Conservation (phyloP, 1,140 invertebrate species). For the Brachionus plicatilis region DNA sequence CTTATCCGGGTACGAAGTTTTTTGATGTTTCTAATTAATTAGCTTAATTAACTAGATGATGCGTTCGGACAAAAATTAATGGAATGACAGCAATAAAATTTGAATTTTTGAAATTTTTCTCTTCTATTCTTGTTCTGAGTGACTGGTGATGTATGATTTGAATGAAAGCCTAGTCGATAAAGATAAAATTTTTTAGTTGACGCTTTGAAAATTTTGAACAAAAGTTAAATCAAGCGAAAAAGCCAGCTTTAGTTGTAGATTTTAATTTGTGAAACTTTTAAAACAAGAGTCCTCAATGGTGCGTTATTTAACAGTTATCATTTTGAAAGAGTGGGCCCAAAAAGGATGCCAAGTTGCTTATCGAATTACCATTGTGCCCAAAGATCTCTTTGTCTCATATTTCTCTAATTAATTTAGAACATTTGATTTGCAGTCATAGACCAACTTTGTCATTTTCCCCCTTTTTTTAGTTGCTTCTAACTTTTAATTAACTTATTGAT, state of each 20-base stretch:
- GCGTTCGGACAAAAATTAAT: not conserved
- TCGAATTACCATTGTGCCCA: not conserved
- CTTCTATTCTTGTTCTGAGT: conserved; percentile 3
- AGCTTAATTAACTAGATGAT: conserved; percentile 37
- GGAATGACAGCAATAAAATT: conserved; percentile 37
- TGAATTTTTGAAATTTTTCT: conserved; percentile 1
- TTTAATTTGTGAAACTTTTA: not conserved
- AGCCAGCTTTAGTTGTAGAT: not conserved
- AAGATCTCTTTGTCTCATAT: not conserved
- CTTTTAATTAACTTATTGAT: conserved; percentile 19
- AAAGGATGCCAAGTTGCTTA: not conserved
- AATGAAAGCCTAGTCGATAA: not conserved
- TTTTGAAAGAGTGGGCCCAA: not conserved
- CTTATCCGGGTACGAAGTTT: not conserved
- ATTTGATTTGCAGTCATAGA: not conserved
- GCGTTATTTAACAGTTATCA: conserved; percentile 10
- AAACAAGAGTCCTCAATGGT: not conserved
- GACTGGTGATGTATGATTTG: conserved; percentile 13
- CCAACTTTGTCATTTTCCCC: not conserved
- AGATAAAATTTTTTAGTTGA: not conserved
- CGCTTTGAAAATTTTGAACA: not conserved
- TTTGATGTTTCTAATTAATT: conserved; percentile 38
- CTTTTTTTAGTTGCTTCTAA: no score
- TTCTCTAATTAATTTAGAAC: conserved; percentile 29
- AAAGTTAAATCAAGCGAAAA: not conserved